Conservation (phyloP, 2,888 invertebrate genomes). For the Holacanthella duospinosa region DNA sequence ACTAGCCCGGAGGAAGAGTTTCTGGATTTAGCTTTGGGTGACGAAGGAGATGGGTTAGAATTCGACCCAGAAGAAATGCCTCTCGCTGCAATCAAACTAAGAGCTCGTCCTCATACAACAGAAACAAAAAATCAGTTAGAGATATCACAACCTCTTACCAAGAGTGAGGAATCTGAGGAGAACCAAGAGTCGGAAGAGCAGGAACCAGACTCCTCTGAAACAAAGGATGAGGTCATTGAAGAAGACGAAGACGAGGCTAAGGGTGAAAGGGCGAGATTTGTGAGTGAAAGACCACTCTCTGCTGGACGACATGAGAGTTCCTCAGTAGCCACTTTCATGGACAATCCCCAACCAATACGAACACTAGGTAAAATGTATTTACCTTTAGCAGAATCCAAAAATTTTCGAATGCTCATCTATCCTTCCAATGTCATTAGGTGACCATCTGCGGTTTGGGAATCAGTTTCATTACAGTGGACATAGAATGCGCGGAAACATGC, state of each 20-base stretch:
- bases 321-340: too few relatives aligned
- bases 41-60: not conserved
- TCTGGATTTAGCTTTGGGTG: not conserved
- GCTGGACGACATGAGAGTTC: too few relatives aligned
- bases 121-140: too few relatives aligned
- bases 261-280: constrained; percentile 28
- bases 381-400: too few relatives aligned
- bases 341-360: constrained; percentile 3
- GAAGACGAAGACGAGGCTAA: constrained; percentile 23
- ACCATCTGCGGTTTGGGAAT: not conserved
- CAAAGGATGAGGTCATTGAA: constrained; percentile 14
- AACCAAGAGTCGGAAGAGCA: not conserved
- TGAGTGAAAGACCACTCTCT: constrained; percentile 21
- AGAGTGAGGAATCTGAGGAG: too few relatives aligned
- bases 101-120: too few relatives aligned
- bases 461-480: not conserved
- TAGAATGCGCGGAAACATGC: not conserved
- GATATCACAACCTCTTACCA: too few relatives aligned
- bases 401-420: not conserved
- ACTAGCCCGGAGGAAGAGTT: not conserved
- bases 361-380: not conserved
- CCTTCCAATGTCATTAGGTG: not conserved
- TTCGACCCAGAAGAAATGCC: not conserved
- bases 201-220: not conserved
- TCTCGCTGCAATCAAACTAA: too few relatives aligned